A percentile compares a stretch with the other conserved stretches of the same genome.
Evolutionary conservation across 2,888 invertebrate genomes (phyloP).

Genomic region (Cistogaster globosa): DNA sequence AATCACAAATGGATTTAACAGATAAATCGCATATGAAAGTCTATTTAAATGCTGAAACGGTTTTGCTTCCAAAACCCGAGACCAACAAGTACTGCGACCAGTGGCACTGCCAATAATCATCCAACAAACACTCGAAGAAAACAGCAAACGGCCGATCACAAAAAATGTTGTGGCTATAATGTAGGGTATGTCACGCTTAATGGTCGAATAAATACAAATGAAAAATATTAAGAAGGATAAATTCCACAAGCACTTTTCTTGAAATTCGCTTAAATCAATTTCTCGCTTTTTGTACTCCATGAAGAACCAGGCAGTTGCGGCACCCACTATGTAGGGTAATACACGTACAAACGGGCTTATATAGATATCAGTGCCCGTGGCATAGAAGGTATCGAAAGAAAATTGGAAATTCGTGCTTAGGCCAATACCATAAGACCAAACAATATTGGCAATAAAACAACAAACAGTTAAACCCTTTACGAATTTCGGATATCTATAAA

Average conservation of each 20-base stretch:
- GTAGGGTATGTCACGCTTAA: conserved; percentile 82
- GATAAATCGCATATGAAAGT: conserved; percentile 85
- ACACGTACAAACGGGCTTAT: conserved; percentile 84
- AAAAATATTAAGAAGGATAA: conserved; percentile 79
- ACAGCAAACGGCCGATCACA: conserved; percentile 84
- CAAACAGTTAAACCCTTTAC: conserved; percentile 74
- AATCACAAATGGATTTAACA: conserved; percentile 85
- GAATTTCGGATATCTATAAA: conserved; percentile 77
- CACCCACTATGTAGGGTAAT: conserved; percentile 84
- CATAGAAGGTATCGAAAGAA: conserved; percentile 81
- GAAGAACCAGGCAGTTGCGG: conserved; percentile 83
- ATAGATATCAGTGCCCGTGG: conserved; percentile 83
- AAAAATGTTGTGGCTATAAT: conserved; percentile 84
- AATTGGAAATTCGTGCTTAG: conserved; percentile 78
- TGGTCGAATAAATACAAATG: conserved; percentile 80
- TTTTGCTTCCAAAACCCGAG: conserved; percentile 80
- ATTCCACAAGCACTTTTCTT: conserved; percentile 80
- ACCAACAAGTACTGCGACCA: conserved; percentile 83
- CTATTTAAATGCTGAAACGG: conserved; percentile 84
- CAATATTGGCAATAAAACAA: conserved; percentile 75
- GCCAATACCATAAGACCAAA: conserved; percentile 79
- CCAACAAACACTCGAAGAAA: conserved; percentile 85
- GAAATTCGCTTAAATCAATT: conserved; percentile 74
- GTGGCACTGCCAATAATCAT: conserved; percentile 85
- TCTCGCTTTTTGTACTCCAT: conserved; percentile 77